Base-by-base conservation (phyloP, 2,113 vertebrate species). In the Bubo bubo region DNA sequence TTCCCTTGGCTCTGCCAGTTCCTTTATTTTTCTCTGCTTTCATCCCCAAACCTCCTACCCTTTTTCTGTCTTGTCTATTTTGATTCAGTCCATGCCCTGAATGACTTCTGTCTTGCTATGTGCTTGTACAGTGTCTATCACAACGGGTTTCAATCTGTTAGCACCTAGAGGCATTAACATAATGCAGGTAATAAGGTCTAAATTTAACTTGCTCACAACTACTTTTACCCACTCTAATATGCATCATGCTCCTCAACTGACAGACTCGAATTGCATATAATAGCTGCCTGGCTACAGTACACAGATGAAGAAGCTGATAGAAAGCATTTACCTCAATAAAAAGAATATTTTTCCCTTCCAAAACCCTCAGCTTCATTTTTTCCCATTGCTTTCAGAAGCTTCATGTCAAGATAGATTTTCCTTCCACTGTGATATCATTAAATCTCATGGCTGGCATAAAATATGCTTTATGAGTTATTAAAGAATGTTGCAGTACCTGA, bases 131-230 rank as follows among this genome's bases (percentile, higher is more conserved):
- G 70, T 76, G 96, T 97, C 95, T 95, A 34, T 95, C 96, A 95
- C 66, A 43, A 64, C 7, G 8, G 37, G 22, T 95, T 49, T 93
- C 95, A 96, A 12, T 95, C 94, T 97, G 96, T 93, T 94, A 70
- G 94, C 95, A 94, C 91, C 97, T 92, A 93, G 67, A 95, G 91
- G 93, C 93, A 97, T 96, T 97, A 96, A 91, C 96, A 96, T 95
- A 95, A 97, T 94, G 86, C 95, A 95, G 95, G 95, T 97, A 95
- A 97, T 97, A 90, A 91, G 89, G 84, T 86, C 93, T 96, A 97
- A 95, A 96, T 97, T 95, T 97, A 97, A 95, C 89, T 94, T 88
- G 95, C 91, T 95, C 94, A 76, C 88, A 96, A 90, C 95, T 95
- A 72, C 94, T 95, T 93, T 97, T 94, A 73, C 80, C 59, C 89